Evolutionary conservation across 2,113 vertebrate species (phyloP), one percentile per base, ranked within the genome.

Genomic region (Regulus satrapa): DNA sequence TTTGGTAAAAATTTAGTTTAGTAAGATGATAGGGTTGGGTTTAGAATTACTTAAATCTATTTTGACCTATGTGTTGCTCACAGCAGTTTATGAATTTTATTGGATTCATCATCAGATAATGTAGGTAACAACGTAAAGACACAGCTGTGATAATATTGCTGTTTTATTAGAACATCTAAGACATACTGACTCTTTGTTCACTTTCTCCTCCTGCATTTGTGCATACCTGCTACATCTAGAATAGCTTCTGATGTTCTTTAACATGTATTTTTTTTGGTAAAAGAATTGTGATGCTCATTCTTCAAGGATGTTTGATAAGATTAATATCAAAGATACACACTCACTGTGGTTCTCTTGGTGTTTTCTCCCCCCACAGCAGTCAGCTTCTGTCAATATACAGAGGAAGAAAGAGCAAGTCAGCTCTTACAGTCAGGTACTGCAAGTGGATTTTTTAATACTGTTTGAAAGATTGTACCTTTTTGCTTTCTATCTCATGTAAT

Each of bases 401-500:
- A 96, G 78, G 97, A 96, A 95, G 96, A 97, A 92, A 92, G 66
- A 89, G 66, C 66, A 79, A 97, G 91, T 77, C 98, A 93, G 15
- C 95, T 62, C 23, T 97, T 98, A 91, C 98, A 98, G 97, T 98
- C 99, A 98, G 99, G 99, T 99, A 99, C 90, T 92, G 45, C 54
- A 67, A 77, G 4, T 85, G 24, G 18, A 40, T 68, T 63, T 77
- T 85, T 85, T 10, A 54, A 62, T 66, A 38, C 29, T 72, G 6
- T 54, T 84, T 71, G 29, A 92, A 88, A 48, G 84, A 45, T 3
- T 73, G 12, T 55, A 36, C 18, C 18, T 48, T 74, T 95, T 49
- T 63, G 7, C 41, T 45, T 61, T n/a, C 4, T n/a, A 40, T 8
- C 8, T 11, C 15, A 5, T 0, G 0, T 49, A 31, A 68, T 51